Percentiles rank a stretch among this genome's conserved stretches.
Conservation (phyloP, 2,113 vertebrate species). For the Ia io region DNA sequence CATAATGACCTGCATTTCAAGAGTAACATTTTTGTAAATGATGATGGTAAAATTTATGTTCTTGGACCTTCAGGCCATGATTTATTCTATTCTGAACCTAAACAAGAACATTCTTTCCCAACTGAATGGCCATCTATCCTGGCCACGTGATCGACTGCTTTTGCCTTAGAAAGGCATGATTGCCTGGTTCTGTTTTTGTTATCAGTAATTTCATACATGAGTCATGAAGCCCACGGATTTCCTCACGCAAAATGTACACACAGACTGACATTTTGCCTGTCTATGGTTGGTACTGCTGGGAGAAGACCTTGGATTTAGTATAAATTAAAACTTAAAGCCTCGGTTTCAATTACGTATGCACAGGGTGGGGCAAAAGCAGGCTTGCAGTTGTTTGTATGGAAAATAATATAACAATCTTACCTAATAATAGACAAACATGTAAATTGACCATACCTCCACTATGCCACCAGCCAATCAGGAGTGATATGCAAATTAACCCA, state of each 20-base stretch:
- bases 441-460: too few relatives aligned
- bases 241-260: neutral
- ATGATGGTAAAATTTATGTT: neutral
- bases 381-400: neutral
- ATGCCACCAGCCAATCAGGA: too few relatives aligned
- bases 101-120: neutral
- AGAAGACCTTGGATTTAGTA: neutral
- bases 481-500: too few relatives aligned
- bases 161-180: neutral
- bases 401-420: neutral
- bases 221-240: neutral
- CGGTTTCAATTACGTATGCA: neutral
- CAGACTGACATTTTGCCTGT: neutral
- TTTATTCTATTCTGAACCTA: constrained; percentile 23
- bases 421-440: too few relatives aligned
- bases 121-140: neutral
- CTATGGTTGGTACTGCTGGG: neutral
- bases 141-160: neutral
- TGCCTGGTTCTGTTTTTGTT: neutral
- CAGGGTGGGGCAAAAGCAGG: neutral
- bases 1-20: neutral
- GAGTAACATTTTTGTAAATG: neutral
- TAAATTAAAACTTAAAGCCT: neutral
- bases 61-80: neutral
- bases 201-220: neutral